Evolutionary conservation across 2,113 vertebrate genomes (phyloP).

Genomic region (Laterallus jamaicensis): DNA sequence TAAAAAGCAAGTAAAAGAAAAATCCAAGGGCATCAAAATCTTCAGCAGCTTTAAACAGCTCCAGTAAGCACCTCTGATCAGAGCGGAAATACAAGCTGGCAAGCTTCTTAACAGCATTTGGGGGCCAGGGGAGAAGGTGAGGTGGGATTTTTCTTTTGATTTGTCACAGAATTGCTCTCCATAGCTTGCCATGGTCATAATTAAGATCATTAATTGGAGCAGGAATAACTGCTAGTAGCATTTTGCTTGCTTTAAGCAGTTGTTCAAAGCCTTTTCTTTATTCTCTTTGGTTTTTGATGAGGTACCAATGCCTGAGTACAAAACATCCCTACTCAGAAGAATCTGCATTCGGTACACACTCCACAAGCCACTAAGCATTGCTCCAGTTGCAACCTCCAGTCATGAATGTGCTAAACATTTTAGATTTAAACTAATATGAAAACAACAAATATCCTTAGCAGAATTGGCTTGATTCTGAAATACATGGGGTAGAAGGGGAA

Average conservation of each 20-base stretch:
- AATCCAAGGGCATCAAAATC: background rate
- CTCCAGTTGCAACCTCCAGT: background rate
- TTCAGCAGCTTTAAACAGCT: background rate
- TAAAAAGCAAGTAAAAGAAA: background rate
- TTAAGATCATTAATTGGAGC: background rate
- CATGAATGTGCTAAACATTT: background rate
- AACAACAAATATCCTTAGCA: background rate
- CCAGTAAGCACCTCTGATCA: background rate
- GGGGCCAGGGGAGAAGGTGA: background rate
- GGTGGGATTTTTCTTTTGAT: background rate
- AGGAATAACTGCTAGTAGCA: background rate
- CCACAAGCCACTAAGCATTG: background rate
- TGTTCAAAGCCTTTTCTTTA: background rate
- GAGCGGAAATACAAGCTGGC: background rate
- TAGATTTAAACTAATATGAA: background rate
- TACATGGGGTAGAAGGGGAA: accelerated
- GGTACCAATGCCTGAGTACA: background rate
- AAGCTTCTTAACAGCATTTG: background rate
- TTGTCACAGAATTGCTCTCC: background rate
- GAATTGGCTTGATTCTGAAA: background rate
- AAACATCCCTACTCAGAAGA: background rate
- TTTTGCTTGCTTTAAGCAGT: background rate
- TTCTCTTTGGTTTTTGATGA: background rate
- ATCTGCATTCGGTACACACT: background rate
- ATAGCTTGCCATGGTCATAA: background rate